Evolutionary conservation across 2,113 vertebrate genomes (phyloP), one percentile per base, ranked within the genome.

Genomic region (Centropus unirufus): DNA sequence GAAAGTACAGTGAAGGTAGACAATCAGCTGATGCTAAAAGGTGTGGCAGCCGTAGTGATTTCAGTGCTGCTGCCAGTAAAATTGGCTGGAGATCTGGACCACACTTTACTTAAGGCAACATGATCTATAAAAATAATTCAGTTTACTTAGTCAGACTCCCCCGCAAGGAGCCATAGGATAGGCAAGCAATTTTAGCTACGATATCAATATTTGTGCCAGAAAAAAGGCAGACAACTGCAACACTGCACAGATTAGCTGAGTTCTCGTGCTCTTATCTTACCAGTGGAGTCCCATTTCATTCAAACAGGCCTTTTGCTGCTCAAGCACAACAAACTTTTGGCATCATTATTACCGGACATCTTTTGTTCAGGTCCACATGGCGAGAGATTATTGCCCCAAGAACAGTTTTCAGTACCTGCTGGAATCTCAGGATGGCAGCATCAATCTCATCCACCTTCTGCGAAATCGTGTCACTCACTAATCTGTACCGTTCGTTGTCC

Each of bases 401-500:
- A 68, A 89, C 7, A 55, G 12, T 58, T 76, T 46, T 62, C 58
- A 85, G 88, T 98, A 99, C 99, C 99, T 99, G 98, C 97, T 99
- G 99, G 36, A 98, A 98, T 94, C 98, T 98, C 87, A 99, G 98
- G 89, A 99, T 98, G 83, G 98, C 98, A 9, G 99, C 99, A 54
- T 99, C 98, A 19, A 99, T 99, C 96, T 98, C 98, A 80, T 99
- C 98, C 57, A 99, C 99, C 84, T 98, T 99, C 97, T 98, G 98
- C 32, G 97, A 96, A 87, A 99, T 94, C 1, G 97, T 94, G 92
- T 99, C 98, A 8, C 89, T 98, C 90, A 98, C 98, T 55, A 97
- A 90, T 94, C 96, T 98, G 97, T 99, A 99, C 22, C 99, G 98
- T 9, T 99, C 98, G 0, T 99, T 99, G 97, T 98, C 98, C 62